Evolutionary conservation across 2,888 invertebrate genomes (phyloP), one percentile per base, ranked within the genome.

Genomic region (Drosophila peninsularis): DNA sequence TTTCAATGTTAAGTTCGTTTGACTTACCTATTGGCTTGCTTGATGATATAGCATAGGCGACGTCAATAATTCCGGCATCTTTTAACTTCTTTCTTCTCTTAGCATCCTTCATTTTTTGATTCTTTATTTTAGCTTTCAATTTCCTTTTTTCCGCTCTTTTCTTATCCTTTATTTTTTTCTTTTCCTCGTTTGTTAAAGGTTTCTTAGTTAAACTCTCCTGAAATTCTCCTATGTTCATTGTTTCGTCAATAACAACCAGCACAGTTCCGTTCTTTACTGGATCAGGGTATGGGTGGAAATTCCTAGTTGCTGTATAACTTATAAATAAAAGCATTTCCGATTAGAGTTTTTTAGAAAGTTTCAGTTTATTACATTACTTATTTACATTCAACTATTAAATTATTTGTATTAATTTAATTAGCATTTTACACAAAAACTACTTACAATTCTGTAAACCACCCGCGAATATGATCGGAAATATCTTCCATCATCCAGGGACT

Each of bases 381-480:
- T 34, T 13, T 13, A 34, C 36, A 34, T 36, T 36, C 5, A 36
- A 36, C 14, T 36, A 5, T 36, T 1, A 36, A 11, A 13, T 14
- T 36, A 14, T 14, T 34, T 34, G 4, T 34, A 11, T 1, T 39
- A 17, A 19, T 17, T 17, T 17, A 10, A 19, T 4, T 3, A 19
- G 3, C 19, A 21, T 24, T 5, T 24, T 24, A 24, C 4, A 24
- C 24, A 10, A 14, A 6, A 27, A 32, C 0, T 13, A 41, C 82
- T 82, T 94, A 95, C 94, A 95, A 96, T 75, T 94, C 92, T 36
- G 93, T 86, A 88, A 96, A 96, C 96, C 96, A 96, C 67, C 94
- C 94, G 34, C 96, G 93, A 70, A 96, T 95, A 90, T 96, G 95
- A 73, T 96, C 96, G 39, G 94, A 94, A 87, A 96, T 95, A 72